Evolutionary conservation across 1,140 invertebrate genomes (phyloP).

Genomic region (Sminthurinus signatus): DNA sequence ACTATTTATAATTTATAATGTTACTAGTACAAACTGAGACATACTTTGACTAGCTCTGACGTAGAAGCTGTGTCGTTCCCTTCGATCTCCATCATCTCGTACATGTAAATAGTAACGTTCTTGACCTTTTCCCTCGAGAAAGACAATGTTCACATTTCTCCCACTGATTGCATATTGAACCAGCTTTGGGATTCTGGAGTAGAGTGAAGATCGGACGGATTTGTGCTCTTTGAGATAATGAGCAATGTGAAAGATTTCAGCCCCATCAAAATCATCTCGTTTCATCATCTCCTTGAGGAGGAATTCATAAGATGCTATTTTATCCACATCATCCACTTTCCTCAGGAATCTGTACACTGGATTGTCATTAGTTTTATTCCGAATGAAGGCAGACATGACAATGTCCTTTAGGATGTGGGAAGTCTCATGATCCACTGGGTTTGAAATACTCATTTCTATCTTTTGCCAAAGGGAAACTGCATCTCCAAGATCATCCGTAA

Average conservation of each 20-base stretch:
- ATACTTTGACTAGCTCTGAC: slow-evolving; percentile 3
- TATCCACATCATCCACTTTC: slow-evolving; percentile 2
- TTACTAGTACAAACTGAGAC: too few relatives aligned
- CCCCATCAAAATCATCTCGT: background rate
- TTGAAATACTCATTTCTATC: slow-evolving; percentile 2
- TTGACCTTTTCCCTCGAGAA: background rate
- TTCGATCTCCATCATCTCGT: background rate
- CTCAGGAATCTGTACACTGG: slow-evolving; percentile 2
- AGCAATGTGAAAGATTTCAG: slow-evolving; percentile 11
- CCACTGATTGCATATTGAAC: slow-evolving; percentile 2
- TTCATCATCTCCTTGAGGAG: background rate
- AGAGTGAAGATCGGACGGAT: background rate
- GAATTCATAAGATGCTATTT: slow-evolving; percentile 12
- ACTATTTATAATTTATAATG: too few relatives aligned
- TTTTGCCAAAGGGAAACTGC: slow-evolving; percentile 4
- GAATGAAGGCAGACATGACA: background rate
- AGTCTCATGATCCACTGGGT: slow-evolving; percentile 1
- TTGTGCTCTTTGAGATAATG: slow-evolving; percentile 15
- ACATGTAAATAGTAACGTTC: slow-evolving; percentile 1
- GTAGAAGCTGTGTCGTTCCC: slow-evolving; percentile 7
- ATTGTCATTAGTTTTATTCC: slow-evolving; percentile 5
- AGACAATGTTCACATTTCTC: slow-evolving; percentile 5
- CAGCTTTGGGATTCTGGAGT: slow-evolving; percentile 4
- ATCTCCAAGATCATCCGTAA: background rate
- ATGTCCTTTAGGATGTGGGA: background rate